phyloP scores from a whole-genome alignment of 2,113 vertebrate genomes.

The Neopipo cinnamomea region DNA sequence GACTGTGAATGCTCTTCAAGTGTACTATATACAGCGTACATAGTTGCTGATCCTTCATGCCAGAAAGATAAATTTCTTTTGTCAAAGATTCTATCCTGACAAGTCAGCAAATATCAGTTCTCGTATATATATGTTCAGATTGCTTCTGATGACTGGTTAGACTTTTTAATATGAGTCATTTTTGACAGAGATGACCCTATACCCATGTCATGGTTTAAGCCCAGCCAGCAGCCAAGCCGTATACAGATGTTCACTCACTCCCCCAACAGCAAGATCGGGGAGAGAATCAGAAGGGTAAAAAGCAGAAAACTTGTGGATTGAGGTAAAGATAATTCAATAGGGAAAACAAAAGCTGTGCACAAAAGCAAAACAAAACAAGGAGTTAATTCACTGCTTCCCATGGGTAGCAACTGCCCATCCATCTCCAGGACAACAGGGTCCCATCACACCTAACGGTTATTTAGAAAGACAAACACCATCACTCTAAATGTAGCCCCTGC shows the following conservation, averaged over 20 bases:
- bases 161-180: background rate
- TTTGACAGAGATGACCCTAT: background rate
- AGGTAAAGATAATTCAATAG: background rate
- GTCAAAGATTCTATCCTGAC: background rate
- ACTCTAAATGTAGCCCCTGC: background rate
- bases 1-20: background rate
- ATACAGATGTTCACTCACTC: background rate
- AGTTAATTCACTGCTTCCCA: background rate
- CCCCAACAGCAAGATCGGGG: accelerated
- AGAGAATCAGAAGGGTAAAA: background rate
- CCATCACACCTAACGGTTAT: background rate
- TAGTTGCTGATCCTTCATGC: background rate
- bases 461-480: background rate
- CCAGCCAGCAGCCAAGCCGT: background rate
- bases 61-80: background rate
- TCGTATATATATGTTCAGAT: background rate
- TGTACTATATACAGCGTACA: background rate
- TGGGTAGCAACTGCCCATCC: background rate
- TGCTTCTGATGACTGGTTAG: background rate
- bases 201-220: background rate
- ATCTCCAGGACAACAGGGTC: background rate
- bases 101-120: background rate
- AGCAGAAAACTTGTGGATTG: too few species aligned
- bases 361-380: background rate
- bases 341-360: background rate